A percentile compares a stretch with the other conserved stretches of the same genome.
Evolutionary conservation across 2,888 invertebrate species (phyloP).

Genomic region (Eumacrocentrus americanus): DNA sequence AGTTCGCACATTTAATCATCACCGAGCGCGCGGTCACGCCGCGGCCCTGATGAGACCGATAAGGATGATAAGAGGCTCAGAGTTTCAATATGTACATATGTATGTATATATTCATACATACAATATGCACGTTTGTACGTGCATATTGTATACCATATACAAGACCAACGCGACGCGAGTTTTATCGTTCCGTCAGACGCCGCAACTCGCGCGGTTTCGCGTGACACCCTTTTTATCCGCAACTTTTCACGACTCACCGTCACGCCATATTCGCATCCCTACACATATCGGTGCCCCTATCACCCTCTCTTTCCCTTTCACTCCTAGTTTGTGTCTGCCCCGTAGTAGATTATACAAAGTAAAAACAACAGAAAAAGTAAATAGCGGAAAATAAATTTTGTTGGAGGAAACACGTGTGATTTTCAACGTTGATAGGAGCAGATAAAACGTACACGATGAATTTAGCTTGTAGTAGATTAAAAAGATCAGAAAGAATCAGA

Average conservation of each 20-base stretch:
- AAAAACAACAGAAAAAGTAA: background rate
- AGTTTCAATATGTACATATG: background rate
- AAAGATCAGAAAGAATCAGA: too few relatives aligned
- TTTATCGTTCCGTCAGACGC: conserved; percentile 5
- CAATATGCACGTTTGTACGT: background rate
- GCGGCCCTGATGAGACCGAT: conserved; percentile 26
- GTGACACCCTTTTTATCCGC: background rate
- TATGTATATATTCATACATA: background rate
- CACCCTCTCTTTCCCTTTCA: background rate
- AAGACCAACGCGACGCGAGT: background rate
- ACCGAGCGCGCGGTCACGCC: conserved; percentile 26
- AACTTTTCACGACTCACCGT: conserved; percentile 2
- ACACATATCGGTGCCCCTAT: background rate
- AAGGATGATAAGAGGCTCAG: conserved; percentile 24
- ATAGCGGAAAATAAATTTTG: too few relatives aligned
- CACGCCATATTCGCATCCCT: conserved; percentile 6
- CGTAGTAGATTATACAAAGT: background rate
- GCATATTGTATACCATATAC: background rate
- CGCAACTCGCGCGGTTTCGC: background rate
- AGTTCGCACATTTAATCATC: conserved; percentile 34
- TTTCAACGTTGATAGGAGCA: background rate
- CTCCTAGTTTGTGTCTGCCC: background rate
- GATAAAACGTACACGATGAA: background rate
- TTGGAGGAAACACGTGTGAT: too few relatives aligned
- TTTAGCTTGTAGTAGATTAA: background rate